Conservation (phyloP, 30 jellyfish, hydroid and myxozoan species). For the Clytia hemisphaerica region DNA sequence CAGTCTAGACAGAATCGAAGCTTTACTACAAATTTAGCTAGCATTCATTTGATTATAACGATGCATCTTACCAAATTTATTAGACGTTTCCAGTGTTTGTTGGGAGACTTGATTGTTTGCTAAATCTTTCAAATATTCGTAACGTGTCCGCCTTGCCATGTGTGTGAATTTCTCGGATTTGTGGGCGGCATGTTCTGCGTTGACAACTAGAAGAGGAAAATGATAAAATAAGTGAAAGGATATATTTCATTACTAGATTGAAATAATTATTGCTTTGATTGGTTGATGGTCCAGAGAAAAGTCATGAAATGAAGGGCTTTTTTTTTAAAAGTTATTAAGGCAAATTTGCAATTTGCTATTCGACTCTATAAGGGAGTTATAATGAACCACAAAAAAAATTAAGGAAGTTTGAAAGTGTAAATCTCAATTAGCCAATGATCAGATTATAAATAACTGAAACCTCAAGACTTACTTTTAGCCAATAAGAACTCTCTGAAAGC, state of each 20-base stretch:
- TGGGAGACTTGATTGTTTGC: constrained; percentile 75
- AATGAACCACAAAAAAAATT: not conserved
- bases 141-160: constrained; percentile 90
- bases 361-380: too few species aligned
- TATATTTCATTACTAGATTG: too few species aligned
- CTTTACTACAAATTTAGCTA: too few species aligned
- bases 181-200: constrained; percentile 99
- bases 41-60: too few species aligned
- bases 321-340: too few species aligned
- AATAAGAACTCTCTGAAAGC: constrained; percentile 81
- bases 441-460: too few species aligned
- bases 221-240: not conserved
- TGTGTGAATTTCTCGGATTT: constrained; percentile 85
- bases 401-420: too few species aligned
- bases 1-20: not conserved
- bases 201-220: constrained; percentile 40
- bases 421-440: not conserved
- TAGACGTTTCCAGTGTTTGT: constrained; percentile 70
- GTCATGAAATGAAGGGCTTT: too few species aligned
- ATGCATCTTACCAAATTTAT: constrained; percentile 83
- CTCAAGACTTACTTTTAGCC: constrained; percentile 52
- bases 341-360: too few species aligned
- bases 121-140: constrained; percentile 70
- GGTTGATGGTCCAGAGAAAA: too few species aligned
- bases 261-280: too few species aligned